These are phyloP conservation scores for Acromyrmex heyeri DNA, from an alignment of 1,140 invertebrate genomes.

Conservation along the genomic window DNA sequence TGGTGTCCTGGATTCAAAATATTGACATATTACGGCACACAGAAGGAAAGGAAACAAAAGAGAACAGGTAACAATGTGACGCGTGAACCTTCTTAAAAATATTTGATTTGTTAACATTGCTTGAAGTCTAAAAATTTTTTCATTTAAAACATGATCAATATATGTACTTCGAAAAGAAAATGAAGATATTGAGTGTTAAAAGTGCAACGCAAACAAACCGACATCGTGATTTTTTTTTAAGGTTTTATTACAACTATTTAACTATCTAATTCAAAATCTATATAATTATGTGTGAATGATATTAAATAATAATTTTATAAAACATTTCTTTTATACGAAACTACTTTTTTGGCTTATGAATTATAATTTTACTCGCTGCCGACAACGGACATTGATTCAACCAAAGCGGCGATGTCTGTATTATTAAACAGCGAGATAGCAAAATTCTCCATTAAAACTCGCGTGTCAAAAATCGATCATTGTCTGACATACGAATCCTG, in stretches of 20 bases:
- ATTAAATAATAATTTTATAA: too few relatives aligned
- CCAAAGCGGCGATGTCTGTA: constrained; percentile 63
- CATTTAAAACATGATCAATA: too few relatives aligned
- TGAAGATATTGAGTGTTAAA: too few relatives aligned
- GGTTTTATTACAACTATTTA: neutral
- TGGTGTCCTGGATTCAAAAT: constrained; percentile 99
- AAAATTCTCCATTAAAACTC: constrained; percentile 83
- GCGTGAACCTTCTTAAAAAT: neutral
- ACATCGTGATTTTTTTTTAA: neutral
- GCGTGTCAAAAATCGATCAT: constrained; percentile 76
- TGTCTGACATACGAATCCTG: constrained; percentile 82
- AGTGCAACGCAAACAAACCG: too few relatives aligned
- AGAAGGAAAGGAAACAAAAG: constrained; percentile 98
- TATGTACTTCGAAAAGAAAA: too few relatives aligned
- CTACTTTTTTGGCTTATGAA: constrained; percentile 11
- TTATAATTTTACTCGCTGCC: constrained; percentile 75
- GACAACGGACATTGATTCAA: constrained; percentile 71
- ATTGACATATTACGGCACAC: constrained; percentile 98
- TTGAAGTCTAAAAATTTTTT: too few relatives aligned
- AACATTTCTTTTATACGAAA: too few relatives aligned
- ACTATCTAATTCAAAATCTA: neutral
- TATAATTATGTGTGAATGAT: too few relatives aligned
- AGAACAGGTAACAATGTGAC: constrained; percentile 89
- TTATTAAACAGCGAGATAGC: constrained; percentile 78
- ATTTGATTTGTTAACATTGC: neutral